Evolutionary conservation across 1,140 invertebrate species (phyloP).

Genomic region (Helicoverpa armigera): DNA sequence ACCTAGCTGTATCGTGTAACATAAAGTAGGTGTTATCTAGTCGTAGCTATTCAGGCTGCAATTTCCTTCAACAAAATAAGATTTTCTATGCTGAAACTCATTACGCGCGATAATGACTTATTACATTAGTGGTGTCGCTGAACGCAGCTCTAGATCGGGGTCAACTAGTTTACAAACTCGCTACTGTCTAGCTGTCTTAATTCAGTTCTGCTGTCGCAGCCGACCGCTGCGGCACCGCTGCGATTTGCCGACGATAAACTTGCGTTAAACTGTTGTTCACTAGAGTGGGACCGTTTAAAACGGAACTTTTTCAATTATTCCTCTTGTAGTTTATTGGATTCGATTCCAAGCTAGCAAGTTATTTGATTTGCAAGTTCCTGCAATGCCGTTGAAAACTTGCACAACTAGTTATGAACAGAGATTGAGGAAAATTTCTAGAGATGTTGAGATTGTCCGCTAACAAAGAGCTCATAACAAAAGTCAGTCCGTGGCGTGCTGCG

Average conservation of each 20-base stretch:
- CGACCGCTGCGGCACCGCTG: slow-evolving; percentile 54
- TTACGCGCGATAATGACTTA: slow-evolving; percentile 28
- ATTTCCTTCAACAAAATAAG: slow-evolving; percentile 13
- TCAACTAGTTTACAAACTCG: slow-evolving; percentile 58
- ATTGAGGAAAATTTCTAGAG: slow-evolving; percentile 43
- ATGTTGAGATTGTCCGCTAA: slow-evolving; percentile 40
- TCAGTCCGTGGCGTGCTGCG: neutral
- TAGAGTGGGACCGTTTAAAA: slow-evolving; percentile 53
- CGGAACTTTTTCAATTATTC: slow-evolving; percentile 64
- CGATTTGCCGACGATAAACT: slow-evolving; percentile 59
- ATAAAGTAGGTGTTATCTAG: neutral
- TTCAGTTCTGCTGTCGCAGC: slow-evolving; percentile 62
- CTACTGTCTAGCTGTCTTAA: slow-evolving; percentile 62
- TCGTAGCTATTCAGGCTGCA: slow-evolving; percentile 4
- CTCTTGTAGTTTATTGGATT: slow-evolving; percentile 55
- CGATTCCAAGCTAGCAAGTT: slow-evolving; percentile 56
- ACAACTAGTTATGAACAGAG: slow-evolving; percentile 50
- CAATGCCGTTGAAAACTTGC: slow-evolving; percentile 43
- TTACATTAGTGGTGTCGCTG: slow-evolving; percentile 35
- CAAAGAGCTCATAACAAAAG: slow-evolving; percentile 43
- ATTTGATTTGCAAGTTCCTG: slow-evolving; percentile 54
- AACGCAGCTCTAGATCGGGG: slow-evolving; percentile 21
- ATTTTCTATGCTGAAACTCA: slow-evolving; percentile 19
- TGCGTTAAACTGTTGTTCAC: slow-evolving; percentile 57
- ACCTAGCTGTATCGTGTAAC: neutral